These are phyloP conservation scores for Forficula auricularia DNA, from an alignment of 1,140 invertebrate species.

Conservation along the genomic window DNA sequence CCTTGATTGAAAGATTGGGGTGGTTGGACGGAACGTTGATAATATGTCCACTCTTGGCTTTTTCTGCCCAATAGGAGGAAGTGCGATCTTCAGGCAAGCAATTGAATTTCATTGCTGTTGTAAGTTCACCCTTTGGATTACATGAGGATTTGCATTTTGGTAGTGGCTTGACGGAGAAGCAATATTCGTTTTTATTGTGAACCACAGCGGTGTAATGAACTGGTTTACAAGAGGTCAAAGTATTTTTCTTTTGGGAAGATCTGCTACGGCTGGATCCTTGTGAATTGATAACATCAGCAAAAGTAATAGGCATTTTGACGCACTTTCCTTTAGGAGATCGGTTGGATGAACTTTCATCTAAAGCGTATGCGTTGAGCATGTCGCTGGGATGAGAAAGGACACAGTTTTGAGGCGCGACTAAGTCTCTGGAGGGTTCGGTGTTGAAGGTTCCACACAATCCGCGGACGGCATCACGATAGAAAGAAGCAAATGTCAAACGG, in stretches of 20 bases:
- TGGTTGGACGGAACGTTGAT: too few species aligned
- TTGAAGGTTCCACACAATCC: constrained; percentile 47
- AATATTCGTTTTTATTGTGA: constrained; percentile 30
- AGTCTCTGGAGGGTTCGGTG: constrained; percentile 34
- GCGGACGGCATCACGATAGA: constrained; percentile 30
- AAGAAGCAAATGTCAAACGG: constrained; percentile 16
- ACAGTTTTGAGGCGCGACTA: constrained; percentile 35
- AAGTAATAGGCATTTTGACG: neutral
- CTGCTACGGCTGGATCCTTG: constrained; percentile 4
- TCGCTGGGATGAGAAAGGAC: constrained; percentile 27
- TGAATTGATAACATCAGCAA: neutral
- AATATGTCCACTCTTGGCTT: constrained; percentile 30
- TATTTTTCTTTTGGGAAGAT: too few species aligned
- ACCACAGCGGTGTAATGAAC: constrained; percentile 29
- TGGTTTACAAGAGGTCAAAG: constrained; percentile 15
- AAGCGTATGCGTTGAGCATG: constrained; percentile 35
- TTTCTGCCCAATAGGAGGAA: constrained; percentile 26
- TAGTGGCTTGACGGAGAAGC: constrained; percentile 34
- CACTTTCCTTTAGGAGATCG: constrained; percentile 16
- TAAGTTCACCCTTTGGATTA: constrained; percentile 16
- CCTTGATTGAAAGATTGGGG: too few species aligned
- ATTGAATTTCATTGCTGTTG: constrained; percentile 29
- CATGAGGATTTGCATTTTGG: constrained; percentile 29
- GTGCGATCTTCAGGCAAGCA: constrained; percentile 28
- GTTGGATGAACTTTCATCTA: constrained; percentile 27